Evolutionary conservation across 2,797 vertebrate species (phyloP).

Genomic region (Cichlasoma orientale): DNA sequence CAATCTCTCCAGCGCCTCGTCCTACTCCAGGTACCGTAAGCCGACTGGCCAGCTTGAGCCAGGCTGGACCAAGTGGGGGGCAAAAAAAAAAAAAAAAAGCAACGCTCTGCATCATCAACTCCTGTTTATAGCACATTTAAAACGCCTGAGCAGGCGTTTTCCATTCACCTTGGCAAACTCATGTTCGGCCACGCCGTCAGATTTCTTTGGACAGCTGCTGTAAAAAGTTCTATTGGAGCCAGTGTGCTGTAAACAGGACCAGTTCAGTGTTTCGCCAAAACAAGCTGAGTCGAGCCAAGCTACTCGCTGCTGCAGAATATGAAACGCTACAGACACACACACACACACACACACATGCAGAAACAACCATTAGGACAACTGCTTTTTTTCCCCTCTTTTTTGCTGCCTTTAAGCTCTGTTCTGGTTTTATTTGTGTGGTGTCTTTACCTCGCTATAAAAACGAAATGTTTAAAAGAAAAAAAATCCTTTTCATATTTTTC

Average conservation of each 20-base stretch:
- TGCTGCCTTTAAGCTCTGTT: constrained; percentile 5
- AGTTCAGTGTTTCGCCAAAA: constrained; percentile 24
- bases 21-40: constrained; percentile 95
- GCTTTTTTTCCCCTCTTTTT: constrained; percentile 3
- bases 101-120: constrained; percentile 44
- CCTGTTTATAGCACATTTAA: constrained; percentile 59
- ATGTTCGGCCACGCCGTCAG: background rate
- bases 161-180: constrained; percentile 12
- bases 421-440: constrained; percentile 6
- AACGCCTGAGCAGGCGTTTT: constrained; percentile 31
- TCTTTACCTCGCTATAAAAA: background rate
- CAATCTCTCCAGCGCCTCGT: constrained; percentile 89
- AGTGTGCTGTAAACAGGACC: constrained; percentile 64
- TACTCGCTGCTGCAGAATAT: constrained; percentile 43
- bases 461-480: background rate
- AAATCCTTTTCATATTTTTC: background rate
- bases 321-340: background rate
- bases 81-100: background rate
- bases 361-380: background rate
- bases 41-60: constrained; percentile 60
- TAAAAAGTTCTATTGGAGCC: constrained; percentile 16
- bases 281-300: constrained; percentile 29
- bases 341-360: background rate
- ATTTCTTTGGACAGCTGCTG: constrained; percentile 17
- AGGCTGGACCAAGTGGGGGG: background rate